phyloP scores from a whole-genome alignment of 2,888 invertebrate genomes.

The Rhingia campestris region DNA sequence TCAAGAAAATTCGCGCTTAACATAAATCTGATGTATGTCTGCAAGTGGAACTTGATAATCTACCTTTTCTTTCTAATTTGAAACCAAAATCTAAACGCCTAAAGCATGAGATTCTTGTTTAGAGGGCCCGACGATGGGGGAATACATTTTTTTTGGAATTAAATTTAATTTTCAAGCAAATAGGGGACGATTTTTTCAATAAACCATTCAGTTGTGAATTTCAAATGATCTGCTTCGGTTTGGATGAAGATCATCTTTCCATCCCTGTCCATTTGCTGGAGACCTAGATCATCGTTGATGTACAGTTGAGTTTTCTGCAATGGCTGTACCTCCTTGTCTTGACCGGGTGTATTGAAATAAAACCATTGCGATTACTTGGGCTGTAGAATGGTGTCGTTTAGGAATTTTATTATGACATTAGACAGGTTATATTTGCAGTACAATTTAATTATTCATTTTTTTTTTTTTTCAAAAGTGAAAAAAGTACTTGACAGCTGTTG shows the following conservation, averaged over 20 bases:
- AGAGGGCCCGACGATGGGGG: constrained; percentile 24
- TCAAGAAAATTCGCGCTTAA: too few species aligned
- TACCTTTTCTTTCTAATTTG: constrained; percentile 14
- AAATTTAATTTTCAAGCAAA: constrained; percentile 41
- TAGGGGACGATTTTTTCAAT: constrained; percentile 86
- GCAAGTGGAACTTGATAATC: constrained; percentile 43
- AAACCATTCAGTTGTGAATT: constrained; percentile 91
- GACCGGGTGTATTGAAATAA: constrained; percentile 95
- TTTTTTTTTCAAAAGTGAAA: too few species aligned
- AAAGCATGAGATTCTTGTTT: not conserved
- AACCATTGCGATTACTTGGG: constrained; percentile 98
- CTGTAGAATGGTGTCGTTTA: constrained; percentile 94
- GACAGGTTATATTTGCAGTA: too few species aligned
- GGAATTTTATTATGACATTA: constrained; percentile 95
- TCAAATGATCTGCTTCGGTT: constrained; percentile 91
- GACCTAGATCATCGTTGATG: constrained; percentile 90
- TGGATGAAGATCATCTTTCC: constrained; percentile 90
- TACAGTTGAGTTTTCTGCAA: constrained; percentile 90
- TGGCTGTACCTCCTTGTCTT: constrained; percentile 87
- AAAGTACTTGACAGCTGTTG: too few species aligned
- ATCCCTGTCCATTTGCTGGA: constrained; percentile 87
- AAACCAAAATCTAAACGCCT: constrained; percentile 4
- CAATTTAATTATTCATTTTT: too few species aligned
- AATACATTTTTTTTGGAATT: too few species aligned
- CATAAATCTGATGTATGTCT: constrained; percentile 11